Base-by-base conservation (phyloP, 2,113 vertebrate genomes). In the Meleagris gallopavo region DNA sequence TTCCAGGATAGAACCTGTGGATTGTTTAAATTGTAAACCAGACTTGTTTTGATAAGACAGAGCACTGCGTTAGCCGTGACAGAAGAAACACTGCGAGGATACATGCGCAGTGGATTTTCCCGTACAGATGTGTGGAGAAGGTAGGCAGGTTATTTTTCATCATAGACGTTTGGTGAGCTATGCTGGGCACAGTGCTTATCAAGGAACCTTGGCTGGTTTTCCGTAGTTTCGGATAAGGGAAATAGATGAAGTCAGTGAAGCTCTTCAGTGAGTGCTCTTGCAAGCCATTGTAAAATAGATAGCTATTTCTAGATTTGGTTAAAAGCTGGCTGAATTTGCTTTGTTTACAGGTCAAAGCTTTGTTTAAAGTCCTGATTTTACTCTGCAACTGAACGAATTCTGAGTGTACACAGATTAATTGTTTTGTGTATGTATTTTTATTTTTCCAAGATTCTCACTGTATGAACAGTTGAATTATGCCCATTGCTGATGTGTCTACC, bases 271-370 rank as follows among this genome's bases (percentile, higher is more conserved):
- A 81, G 90, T 97, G 96, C 92, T 97, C 88, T 96, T 96, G 97
- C 97, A 97, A 98, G 97, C 97, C 97, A 92, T 95, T 98, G 92
- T 97, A 97, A 97, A 96, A 96, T 97, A 97, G 97, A 83, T 97
- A 97, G 97, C 95, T 97, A n/a, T 85, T 98, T 88, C 97, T 97
- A 94, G 96, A 93, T 96, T 97, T 97, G 97, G 94, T 98, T 97
- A 97, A 96, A 97, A 97, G 97, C 93, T 97, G 97, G 96, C 97
- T 97, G 96, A 95, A 98, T 95, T 97, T 83, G 96, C 95, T 98
- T 98, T 98, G 97, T 98, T 98, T 96, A 94, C 97, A 97, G 97
- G 96, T 98, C 97, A 98, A 98, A 97, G 96, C 97, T 97, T 97
- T 97, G 97, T 98, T 98, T 97, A 90, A 97, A 97, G 94, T 97